Conservation (phyloP, 2,113 vertebrate genomes). For the Cnemophilus loriae region DNA sequence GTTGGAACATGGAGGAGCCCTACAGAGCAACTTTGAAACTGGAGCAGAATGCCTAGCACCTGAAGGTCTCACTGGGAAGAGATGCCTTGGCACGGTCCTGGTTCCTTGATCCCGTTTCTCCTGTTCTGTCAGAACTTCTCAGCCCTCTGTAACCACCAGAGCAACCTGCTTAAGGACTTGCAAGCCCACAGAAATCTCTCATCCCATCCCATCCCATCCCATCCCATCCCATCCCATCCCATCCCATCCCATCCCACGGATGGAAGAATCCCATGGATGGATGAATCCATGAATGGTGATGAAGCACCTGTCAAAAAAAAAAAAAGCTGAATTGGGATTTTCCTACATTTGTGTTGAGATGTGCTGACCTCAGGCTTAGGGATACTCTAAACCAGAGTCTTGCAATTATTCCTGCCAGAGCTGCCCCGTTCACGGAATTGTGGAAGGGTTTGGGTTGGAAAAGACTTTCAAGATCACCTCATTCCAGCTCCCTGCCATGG, state of each 20-base stretch:
- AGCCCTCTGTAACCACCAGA: not conserved
- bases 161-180: not conserved
- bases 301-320: not conserved
- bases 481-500: not conserved
- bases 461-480: not conserved
- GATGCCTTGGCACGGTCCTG: not conserved
- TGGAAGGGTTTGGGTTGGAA: not conserved
- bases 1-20: not conserved
- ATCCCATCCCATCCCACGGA: not conserved
- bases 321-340: not conserved
- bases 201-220: not conserved
- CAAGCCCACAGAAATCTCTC: not conserved
- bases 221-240: not conserved
- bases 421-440: not conserved
- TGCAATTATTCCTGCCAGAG: not conserved
- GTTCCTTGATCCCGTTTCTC: not conserved
- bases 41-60: not conserved
- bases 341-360: too few species aligned
- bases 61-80: not conserved
- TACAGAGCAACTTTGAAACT: not conserved
- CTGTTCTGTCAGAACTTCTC: not conserved
- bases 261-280: not conserved
- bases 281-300: not conserved
- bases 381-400: not conserved
- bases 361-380: not conserved